Conservation (phyloP, 2,113 vertebrate species). For the Azemiops feae region DNA sequence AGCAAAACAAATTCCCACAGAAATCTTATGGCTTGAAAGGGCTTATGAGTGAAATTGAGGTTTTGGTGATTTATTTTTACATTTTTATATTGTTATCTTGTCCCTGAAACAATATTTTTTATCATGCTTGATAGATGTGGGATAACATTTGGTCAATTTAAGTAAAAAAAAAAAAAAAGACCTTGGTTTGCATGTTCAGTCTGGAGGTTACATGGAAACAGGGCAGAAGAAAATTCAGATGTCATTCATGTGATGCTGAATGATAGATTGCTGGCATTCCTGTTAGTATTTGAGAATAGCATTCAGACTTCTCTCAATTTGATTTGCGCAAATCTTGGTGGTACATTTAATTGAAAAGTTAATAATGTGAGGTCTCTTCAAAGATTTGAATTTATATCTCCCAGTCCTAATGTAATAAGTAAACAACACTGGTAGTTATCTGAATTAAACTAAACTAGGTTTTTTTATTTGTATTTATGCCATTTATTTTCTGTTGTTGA, state of each 20-base stretch:
- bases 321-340: background rate
- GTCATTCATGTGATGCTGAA: background rate
- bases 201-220: background rate
- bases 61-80: background rate
- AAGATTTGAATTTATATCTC: background rate
- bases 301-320: background rate
- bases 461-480: background rate
- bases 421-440: background rate
- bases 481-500: background rate
- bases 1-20: background rate
- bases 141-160: background rate
- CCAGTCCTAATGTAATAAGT: background rate
- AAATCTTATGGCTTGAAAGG: constrained; percentile 44
- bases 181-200: background rate
- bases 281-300: background rate
- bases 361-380: background rate
- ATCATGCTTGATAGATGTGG: background rate
- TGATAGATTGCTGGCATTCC: background rate
- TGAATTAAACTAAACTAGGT: background rate
- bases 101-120: background rate
- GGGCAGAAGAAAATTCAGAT: background rate
- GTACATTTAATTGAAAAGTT: background rate
- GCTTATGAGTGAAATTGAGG: background rate
- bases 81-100: background rate
- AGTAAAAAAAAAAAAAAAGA: background rate